phyloP scores from a whole-genome alignment of 1,140 invertebrate genomes.

The Aphidius gifuensis region DNA sequence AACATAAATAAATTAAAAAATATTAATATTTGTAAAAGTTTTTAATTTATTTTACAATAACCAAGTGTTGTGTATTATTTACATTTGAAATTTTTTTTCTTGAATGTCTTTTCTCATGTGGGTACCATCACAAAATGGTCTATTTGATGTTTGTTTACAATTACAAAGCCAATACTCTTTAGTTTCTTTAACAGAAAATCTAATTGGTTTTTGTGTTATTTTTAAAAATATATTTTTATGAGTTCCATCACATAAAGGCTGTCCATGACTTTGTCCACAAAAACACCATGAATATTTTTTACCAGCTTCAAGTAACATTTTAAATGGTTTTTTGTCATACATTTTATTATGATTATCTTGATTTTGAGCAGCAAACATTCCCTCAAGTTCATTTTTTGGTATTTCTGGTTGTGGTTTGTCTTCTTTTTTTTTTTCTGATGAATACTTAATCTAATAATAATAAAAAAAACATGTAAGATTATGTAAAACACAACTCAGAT shows the following conservation, averaged over 20 bases:
- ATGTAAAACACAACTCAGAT: no score
- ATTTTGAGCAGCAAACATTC: conserved; percentile 57
- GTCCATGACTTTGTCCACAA: conserved; percentile 87
- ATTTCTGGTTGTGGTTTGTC: conserved; percentile 50
- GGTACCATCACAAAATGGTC: conserved; percentile 97
- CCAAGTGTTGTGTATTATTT: conserved; percentile 3
- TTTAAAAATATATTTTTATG: conserved; percentile 76
- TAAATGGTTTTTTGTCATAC: conserved; percentile 89
- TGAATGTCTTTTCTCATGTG: conserved; percentile 75
- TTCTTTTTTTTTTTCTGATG: conserved; percentile 3
- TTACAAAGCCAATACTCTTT: conserved; percentile 98
- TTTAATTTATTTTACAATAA: neutral
- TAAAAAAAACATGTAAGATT: no score
- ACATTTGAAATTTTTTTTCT: conserved; percentile 22
- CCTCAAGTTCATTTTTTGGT: conserved; percentile 63
- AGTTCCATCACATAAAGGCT: conserved; percentile 93
- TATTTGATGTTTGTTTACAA: conserved; percentile 92
- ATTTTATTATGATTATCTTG: conserved; percentile 69
- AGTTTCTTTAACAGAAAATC: conserved; percentile 80
- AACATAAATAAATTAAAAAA: no score
- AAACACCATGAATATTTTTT: conserved; percentile 93
- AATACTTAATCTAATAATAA: no score
- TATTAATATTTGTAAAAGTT: neutral
- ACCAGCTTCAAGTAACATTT: conserved; percentile 66
- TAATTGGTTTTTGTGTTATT: conserved; percentile 72